Percentiles rank a stretch among this genome's conserved stretches.
Evolutionary conservation across 2,888 invertebrate genomes (phyloP).

Genomic region (Sphecodes monilicornis): DNA sequence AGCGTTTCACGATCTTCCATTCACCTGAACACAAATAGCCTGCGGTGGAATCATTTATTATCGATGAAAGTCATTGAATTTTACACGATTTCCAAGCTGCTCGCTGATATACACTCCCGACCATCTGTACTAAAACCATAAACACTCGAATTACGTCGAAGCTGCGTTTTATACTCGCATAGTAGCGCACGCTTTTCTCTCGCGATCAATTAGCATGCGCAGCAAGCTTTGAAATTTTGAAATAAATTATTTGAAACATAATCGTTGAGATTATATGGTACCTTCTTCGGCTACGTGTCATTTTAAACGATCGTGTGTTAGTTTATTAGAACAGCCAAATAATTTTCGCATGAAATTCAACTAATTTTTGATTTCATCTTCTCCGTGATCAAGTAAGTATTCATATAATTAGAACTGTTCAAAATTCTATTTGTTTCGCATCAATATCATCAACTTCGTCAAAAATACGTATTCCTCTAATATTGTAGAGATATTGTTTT

Average conservation of each 20-base stretch:
- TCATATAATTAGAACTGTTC: not conserved
- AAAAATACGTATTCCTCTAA: too few species aligned
- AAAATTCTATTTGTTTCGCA: not conserved
- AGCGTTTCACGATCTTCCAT: constrained; percentile 47
- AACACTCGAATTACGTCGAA: not conserved
- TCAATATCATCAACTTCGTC: too few species aligned
- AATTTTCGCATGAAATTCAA: not conserved
- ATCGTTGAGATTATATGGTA: not conserved
- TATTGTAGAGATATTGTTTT: too few species aligned
- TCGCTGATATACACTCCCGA: not conserved
- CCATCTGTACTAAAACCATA: not conserved
- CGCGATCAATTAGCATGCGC: not conserved
- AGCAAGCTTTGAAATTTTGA: not conserved
- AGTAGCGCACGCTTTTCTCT: not conserved
- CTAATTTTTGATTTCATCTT: not conserved
- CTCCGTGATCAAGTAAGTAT: not conserved
- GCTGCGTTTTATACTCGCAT: not conserved
- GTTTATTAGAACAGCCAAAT: not conserved
- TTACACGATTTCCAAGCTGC: constrained; percentile 15
- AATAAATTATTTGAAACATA: not conserved
- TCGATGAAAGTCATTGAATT: constrained; percentile 29
- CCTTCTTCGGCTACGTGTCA: not conserved
- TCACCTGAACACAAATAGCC: constrained; percentile 35
- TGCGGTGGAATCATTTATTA: constrained; percentile 35
- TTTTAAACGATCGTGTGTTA: not conserved